These are phyloP conservation scores for Tapera naevia DNA, from an alignment of 2,797 vertebrate species.

Conservation along the genomic window DNA sequence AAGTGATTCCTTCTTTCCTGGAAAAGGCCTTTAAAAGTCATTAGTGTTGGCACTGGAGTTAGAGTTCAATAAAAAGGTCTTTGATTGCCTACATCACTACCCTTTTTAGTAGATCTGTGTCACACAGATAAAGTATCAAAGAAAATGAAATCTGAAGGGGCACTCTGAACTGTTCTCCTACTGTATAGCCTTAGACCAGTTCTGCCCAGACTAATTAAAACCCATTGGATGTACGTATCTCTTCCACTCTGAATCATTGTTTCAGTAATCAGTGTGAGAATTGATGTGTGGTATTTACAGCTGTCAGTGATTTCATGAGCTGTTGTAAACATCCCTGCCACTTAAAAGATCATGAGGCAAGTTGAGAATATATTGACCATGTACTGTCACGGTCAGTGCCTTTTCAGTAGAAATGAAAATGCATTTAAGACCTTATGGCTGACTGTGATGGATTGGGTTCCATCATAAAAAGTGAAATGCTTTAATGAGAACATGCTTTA, in stretches of 20 bases:
- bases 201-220: not conserved
- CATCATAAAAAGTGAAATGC: constrained; percentile 60
- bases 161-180: not conserved
- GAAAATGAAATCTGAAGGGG: not conserved
- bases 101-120: not conserved
- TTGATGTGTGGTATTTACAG: constrained; percentile 11
- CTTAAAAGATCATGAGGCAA: not conserved
- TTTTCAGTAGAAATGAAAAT: constrained; percentile 45
- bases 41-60: not conserved
- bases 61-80: not conserved
- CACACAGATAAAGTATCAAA: not conserved
- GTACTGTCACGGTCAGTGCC: not conserved
- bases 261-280: not conserved
- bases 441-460: constrained; percentile 52
- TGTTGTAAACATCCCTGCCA: constrained; percentile 37
- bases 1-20: not conserved
- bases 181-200: not conserved
- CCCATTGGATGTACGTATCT: not conserved
- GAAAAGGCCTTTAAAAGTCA: constrained; percentile 15
- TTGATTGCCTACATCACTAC: not conserved
- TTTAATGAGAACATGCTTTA: constrained; percentile 62
- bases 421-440: constrained; percentile 17
- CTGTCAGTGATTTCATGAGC: constrained; percentile 29
- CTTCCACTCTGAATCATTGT: not conserved
- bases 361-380: not conserved